Base-by-base conservation (phyloP, 2,888 invertebrate species). In the Amphimallon solstitiale region DNA sequence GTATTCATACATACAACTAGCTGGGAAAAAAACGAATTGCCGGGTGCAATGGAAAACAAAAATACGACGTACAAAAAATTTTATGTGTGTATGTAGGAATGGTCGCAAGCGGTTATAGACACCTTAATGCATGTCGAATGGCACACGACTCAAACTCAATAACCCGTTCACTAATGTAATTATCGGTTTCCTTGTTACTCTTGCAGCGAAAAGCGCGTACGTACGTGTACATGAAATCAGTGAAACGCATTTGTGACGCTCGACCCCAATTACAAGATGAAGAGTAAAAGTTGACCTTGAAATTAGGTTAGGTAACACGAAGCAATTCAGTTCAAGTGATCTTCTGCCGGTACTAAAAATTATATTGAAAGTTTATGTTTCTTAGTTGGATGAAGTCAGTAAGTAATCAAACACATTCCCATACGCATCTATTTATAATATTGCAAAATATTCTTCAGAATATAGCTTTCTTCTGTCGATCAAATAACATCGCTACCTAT, bases 271-370 rank as follows among this genome's bases (percentile, higher is more conserved):
- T n/a, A 17, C 23, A 46, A 56, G 52, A 62, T 38, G 54, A 46
- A 40, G 61, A 61, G 60, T 65, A 65, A 65, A 65, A 65, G 61
- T 54, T 62, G 66, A 66, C 66, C 66, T 62, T 66, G 66, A 66
- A 66, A 37, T 40, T 10, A 7, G 9, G 21, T 54, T 54, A 54
- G 9, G 54, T 54, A 54, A 54, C 21, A 14, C 29, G 14, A 49
- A 12, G 29, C 7, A 45, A 49, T 29, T 29, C 6, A 9, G 5
- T 3, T 29, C 9, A 5, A 29, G 29, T 29, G 29, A 29, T 29
- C 29, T 29, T 29, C 29, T 29, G 29, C 29, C 29, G 29, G 29
- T 29, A 29, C 29, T 2, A 7, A 29, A 29, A 29, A 9, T 29
- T 3, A 29, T 29, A 29, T 29, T 5, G 29, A 29, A 29, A 29